Conservation (phyloP, 1,140 invertebrate genomes). For the Solenopsis fugax region DNA sequence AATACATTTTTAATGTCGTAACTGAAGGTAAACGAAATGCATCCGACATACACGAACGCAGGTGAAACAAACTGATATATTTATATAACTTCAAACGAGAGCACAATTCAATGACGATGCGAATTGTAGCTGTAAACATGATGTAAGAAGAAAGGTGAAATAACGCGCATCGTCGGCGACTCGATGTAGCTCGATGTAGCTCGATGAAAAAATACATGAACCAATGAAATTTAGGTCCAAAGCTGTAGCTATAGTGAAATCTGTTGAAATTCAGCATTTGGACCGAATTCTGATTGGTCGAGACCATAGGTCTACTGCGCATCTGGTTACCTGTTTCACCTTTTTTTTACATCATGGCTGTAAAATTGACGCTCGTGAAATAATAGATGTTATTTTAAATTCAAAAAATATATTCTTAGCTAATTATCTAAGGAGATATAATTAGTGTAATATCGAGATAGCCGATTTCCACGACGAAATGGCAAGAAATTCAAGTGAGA, state of each 20-base stretch:
- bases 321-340: no score
- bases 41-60: background rate
- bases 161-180: no score
- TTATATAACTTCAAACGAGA: conserved; percentile 44
- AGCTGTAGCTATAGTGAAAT: no score
- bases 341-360: no score
- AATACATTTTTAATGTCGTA: conserved; percentile 7
- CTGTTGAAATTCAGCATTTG: no score
- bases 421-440: background rate
- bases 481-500: background rate
- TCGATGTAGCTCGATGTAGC: no score
- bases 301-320: no score
- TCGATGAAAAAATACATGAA: no score
- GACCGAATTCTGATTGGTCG: no score
- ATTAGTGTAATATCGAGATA: conserved; percentile 24
- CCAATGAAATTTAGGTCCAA: no score
- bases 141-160: no score
- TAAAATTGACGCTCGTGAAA: background rate
- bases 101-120: conserved; percentile 17
- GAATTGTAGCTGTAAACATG: background rate
- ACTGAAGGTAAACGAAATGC: background rate
- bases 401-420: background rate
- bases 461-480: conserved; percentile 19
- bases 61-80: background rate
- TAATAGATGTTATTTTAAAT: conserved; percentile 31